These are phyloP conservation scores for Parambassis ranga DNA, from an alignment of 2,797 vertebrate genomes.

Conservation along the genomic window DNA sequence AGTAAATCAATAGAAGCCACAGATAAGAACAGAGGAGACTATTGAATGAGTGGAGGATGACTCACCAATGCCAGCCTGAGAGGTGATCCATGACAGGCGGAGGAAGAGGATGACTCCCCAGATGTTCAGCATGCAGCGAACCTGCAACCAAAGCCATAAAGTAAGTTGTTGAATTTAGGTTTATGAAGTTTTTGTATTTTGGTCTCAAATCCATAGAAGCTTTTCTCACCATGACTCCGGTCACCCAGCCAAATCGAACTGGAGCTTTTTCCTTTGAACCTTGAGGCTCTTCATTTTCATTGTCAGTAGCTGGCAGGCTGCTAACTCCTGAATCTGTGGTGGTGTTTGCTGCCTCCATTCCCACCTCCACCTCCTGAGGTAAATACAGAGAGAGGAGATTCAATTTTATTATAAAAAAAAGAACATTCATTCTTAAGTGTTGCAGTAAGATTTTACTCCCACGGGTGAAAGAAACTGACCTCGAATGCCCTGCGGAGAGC, in stretches of 20 bases:
- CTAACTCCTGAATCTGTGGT: conserved; percentile 9
- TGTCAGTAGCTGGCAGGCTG: conserved; percentile 6
- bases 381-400: neutral
- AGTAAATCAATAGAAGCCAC: neutral
- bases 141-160: conserved; percentile 37
- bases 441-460: neutral
- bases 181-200: too few relatives aligned
- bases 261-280: conserved; percentile 28
- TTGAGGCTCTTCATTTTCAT: conserved; percentile 17
- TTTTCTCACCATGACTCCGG: conserved; percentile 75
- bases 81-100: conserved; percentile 77
- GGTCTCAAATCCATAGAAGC: neutral
- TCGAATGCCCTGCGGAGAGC: conserved; percentile 61
- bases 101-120: conserved; percentile 82
- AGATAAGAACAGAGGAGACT: neutral
- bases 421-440: neutral
- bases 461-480: conserved; percentile 38
- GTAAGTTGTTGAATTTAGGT: too few relatives aligned
- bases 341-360: neutral
- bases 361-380: conserved; percentile 52
- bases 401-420: neutral
- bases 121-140: conserved; percentile 82
- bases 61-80: conserved; percentile 79
- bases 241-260: conserved; percentile 77
- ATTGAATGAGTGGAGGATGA: neutral